Percentiles rank a stretch among this genome's conserved stretches.
phyloP scores from a whole-genome alignment of 1,140 invertebrate genomes.

The Chironomus striatipennis region DNA sequence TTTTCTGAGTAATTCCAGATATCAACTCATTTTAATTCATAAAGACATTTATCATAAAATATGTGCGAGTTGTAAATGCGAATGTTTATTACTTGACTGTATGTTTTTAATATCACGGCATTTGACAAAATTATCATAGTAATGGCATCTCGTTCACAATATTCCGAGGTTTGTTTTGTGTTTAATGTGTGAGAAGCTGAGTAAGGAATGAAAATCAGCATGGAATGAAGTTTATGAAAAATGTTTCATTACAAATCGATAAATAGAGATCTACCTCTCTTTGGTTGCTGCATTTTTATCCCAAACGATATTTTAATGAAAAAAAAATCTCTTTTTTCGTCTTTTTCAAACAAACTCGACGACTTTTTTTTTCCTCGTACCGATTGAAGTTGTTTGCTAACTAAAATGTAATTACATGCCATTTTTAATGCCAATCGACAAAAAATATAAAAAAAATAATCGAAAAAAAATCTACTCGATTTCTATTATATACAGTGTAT shows the following conservation, averaged over 20 bases:
- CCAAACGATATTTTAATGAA: background rate
- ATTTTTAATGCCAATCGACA: slow-evolving; percentile 18
- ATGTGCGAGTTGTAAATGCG: too few species aligned
- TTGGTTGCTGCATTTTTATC: background rate
- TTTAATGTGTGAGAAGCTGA: background rate
- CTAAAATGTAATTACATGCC: background rate
- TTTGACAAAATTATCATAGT: slow-evolving; percentile 20
- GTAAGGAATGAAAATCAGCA: background rate
- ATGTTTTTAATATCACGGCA: slow-evolving; percentile 6
- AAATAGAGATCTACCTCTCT: background rate
- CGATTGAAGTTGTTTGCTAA: background rate
- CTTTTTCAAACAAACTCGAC: background rate
- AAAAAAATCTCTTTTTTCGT: background rate
- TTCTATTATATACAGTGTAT: slow-evolving; percentile 9
- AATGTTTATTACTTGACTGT: too few species aligned
- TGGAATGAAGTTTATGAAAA: background rate
- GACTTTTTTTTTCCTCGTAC: background rate
- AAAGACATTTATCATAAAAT: too few species aligned
- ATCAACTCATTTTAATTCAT: too few species aligned
- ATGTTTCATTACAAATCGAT: background rate
- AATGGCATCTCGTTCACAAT: background rate
- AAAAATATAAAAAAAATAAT: background rate
- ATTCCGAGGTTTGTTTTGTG: too few species aligned
- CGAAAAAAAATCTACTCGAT: background rate
- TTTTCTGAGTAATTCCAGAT: too few species aligned